phyloP scores from a whole-genome alignment of 2,888 invertebrate species.

The Ditylenchus weischeri region DNA sequence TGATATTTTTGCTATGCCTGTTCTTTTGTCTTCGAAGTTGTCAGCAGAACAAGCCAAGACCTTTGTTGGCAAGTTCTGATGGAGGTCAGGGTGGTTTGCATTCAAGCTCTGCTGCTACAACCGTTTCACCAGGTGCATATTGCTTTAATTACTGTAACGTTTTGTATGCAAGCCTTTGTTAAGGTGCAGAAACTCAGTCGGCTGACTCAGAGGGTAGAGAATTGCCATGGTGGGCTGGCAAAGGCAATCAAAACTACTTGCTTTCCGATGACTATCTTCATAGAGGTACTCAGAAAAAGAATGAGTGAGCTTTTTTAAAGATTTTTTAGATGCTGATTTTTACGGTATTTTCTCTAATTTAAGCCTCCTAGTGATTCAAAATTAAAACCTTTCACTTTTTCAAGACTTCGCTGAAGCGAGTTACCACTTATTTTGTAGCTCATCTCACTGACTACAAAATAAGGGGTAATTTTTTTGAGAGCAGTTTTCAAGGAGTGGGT shows the following conservation, averaged over 20 bases:
- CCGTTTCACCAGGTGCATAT: not conserved
- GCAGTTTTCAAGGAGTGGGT: no score
- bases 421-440: no score
- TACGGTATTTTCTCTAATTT: no score
- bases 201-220: constrained; percentile 7
- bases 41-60: constrained; percentile 21
- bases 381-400: no score
- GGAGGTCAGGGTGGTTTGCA: not conserved
- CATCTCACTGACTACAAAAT: no score
- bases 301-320: no score
- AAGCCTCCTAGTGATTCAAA: no score
- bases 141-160: not conserved
- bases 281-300: no score
- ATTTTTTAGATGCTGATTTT: no score
- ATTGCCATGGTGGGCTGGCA: constrained; percentile 12
- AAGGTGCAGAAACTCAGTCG: constrained; percentile 9
- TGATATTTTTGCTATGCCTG: constrained; percentile 33
- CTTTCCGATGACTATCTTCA: not conserved
- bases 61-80: not conserved
- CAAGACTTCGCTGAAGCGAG: no score
- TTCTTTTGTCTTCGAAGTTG: constrained; percentile 31
- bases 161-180: not conserved
- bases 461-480: no score
- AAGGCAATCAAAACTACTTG: constrained; percentile 14
- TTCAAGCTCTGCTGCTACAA: not conserved